Evolutionary conservation across 2,113 vertebrate species (phyloP).

Genomic region (Capra hircus): DNA sequence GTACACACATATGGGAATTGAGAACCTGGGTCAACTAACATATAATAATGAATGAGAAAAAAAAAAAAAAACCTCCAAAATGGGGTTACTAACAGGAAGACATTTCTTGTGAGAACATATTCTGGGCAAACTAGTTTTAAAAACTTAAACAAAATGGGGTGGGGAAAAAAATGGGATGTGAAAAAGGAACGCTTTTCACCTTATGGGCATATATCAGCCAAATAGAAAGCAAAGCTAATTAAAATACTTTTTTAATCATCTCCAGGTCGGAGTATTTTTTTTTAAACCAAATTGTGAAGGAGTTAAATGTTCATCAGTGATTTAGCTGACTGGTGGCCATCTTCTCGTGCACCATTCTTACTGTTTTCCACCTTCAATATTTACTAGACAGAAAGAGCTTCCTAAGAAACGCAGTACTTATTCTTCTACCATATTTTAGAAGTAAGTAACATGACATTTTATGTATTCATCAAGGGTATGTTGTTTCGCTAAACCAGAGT

Average conservation of each 20-base stretch:
- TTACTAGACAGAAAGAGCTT: not conserved
- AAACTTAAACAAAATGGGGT: not conserved
- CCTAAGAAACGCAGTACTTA: not conserved
- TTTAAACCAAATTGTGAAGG: not conserved
- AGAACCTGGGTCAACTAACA: conserved; percentile 1
- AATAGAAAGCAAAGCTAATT: not conserved
- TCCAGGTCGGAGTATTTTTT: not conserved
- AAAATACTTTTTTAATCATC: not conserved
- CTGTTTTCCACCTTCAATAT: not conserved
- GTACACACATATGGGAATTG: not conserved
- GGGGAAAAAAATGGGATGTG: not conserved
- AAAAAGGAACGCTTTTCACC: conserved; percentile 9
- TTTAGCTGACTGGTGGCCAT: not conserved
- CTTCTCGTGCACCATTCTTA: not conserved
- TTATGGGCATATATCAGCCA: not conserved
- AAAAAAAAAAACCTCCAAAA: not conserved
- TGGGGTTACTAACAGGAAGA: conserved; percentile 1
- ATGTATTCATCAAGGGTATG: not conserved
- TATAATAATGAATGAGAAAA: not conserved
- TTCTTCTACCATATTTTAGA: not conserved
- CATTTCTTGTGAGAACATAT: conserved; percentile 12
- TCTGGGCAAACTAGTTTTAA: not conserved
- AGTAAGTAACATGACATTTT: conserved; percentile 32
- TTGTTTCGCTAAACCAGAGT: not conserved
- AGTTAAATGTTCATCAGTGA: not conserved